A percentile compares a stretch with the other conserved stretches of the same genome.
Conservation (phyloP, 2,888 invertebrate genomes). For the Sminthurinus aureus region DNA sequence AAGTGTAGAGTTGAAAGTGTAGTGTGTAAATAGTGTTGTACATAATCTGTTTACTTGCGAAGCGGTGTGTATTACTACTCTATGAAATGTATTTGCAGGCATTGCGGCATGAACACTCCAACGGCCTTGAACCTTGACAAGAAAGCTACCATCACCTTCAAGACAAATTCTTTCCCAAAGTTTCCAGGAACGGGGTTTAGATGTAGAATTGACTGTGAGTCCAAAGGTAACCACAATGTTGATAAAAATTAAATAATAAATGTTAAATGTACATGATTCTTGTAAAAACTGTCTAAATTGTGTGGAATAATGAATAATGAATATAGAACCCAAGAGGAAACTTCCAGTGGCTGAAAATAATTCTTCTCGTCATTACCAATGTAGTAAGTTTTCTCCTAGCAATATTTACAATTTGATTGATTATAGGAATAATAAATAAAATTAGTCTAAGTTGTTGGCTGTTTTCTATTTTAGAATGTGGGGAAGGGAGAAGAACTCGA, state of each 20-base stretch:
- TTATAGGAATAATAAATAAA: background rate
- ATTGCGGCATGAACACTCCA: conserved; percentile 7
- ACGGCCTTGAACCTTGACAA: background rate
- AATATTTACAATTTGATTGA: background rate
- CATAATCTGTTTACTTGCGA: no score
- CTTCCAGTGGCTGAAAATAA: background rate
- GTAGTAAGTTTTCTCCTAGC: background rate
- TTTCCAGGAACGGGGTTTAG: conserved; percentile 21
- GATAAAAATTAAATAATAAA: background rate
- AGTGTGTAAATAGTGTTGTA: no score
- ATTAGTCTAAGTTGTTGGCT: background rate
- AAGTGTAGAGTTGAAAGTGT: no score
- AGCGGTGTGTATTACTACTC: background rate
- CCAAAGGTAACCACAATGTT: background rate
- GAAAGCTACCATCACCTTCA: background rate
- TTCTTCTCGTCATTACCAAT: background rate
- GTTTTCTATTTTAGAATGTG: conserved; percentile 13
- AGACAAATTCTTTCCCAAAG: background rate
- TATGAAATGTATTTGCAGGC: background rate
- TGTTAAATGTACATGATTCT: background rate
- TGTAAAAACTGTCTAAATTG: no score
- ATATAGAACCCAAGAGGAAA: background rate
- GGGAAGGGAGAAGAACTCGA: background rate
- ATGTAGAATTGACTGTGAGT: conserved; percentile 15
- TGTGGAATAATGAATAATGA: background rate